Percentiles rank a stretch among this genome's conserved stretches.
Evolutionary conservation across 2,888 invertebrate species (phyloP).

Genomic region (Lochmaea crataegi): DNA sequence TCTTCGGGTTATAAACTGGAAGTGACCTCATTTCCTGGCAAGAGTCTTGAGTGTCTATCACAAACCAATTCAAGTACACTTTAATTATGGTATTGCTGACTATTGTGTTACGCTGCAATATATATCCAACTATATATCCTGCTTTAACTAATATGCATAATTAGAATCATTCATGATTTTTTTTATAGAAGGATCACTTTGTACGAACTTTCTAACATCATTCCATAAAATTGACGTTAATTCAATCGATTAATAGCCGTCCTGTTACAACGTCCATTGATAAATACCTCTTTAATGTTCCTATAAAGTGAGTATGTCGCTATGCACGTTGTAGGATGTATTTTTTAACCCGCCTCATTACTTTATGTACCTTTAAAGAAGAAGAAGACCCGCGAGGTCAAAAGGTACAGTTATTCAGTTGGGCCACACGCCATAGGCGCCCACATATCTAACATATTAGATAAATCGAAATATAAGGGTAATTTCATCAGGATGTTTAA

Average conservation of each 20-base stretch:
- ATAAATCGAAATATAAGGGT: neutral
- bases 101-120: too few species aligned
- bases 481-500: neutral
- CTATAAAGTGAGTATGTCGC: slow-evolving; percentile 40
- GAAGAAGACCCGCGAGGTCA: slow-evolving; percentile 49
- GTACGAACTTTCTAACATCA: slow-evolving; percentile 31
- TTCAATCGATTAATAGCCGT: slow-evolving; percentile 32
- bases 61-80: too few species aligned
- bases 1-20: too few species aligned
- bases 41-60: too few species aligned
- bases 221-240: slow-evolving; percentile 29
- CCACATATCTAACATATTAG: neutral
- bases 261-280: slow-evolving; percentile 33
- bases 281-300: slow-evolving; percentile 36
- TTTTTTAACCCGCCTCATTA: slow-evolving; percentile 51
- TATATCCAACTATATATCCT: too few species aligned
- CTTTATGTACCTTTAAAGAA: slow-evolving; percentile 47
- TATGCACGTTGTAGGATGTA: slow-evolving; percentile 37
- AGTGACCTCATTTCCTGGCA: too few species aligned
- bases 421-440: slow-evolving; percentile 41
- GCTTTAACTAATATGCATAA: slow-evolving; percentile 1
- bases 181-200: slow-evolving; percentile 14
- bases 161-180: slow-evolving; percentile 10
- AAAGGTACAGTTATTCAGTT: slow-evolving; percentile 52
- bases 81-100: too few species aligned